Evolutionary conservation across 2,888 invertebrate genomes (phyloP), one percentile per base, ranked within the genome.

Genomic region (Plutella xylostella): DNA sequence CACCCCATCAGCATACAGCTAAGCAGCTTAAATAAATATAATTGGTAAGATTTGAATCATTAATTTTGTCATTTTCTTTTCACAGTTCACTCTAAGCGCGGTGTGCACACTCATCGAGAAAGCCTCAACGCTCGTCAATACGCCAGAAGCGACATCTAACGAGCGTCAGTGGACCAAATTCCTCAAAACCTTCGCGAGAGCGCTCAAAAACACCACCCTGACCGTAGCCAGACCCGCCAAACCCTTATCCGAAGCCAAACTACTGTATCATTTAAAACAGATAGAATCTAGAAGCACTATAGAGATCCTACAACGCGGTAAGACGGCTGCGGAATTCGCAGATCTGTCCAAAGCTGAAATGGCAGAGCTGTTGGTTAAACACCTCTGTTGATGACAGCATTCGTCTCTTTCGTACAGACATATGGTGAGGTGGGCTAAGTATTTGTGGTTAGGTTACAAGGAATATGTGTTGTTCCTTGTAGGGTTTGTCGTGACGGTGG

Each of bases 131-230:
- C 57, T 83, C 0, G 65, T 73, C 0, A 74, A 70, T 54, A 78
- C 78, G 0, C 72, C 77, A 0, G 80, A 80, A 46, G 74, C 80
- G 14, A 77, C 77, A 0, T 65, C 78, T 1, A 76, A 71, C 63
- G 83, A 82, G 47, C 59, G 80, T 0, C 82, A 82, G 45, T 88
- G 87, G 87, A 80, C 71, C 9, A 80, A 80, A 49, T 88, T 87
- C 67, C 71, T 88, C 4, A 73, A 78, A 48, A 79, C 77, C 0
- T 63, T 87, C 42, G 80, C 85, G 0, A 65, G 87, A 22, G 76
- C 84, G 0, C 57, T 85, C 1, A 78, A 78, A 43, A 69, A 67
- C 50, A 72, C 78, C 0, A 61, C 55, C 0, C 45, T 78, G 0
- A 60, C 52, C 2, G 72, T 80, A 0, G 75, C 77, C 0, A 66